Percentiles rank a stretch among this genome's conserved stretches.
These are phyloP conservation scores for Didymodactylos carnosus DNA, from an alignment of 2,888 invertebrate genomes.

Conservation along the genomic window DNA sequence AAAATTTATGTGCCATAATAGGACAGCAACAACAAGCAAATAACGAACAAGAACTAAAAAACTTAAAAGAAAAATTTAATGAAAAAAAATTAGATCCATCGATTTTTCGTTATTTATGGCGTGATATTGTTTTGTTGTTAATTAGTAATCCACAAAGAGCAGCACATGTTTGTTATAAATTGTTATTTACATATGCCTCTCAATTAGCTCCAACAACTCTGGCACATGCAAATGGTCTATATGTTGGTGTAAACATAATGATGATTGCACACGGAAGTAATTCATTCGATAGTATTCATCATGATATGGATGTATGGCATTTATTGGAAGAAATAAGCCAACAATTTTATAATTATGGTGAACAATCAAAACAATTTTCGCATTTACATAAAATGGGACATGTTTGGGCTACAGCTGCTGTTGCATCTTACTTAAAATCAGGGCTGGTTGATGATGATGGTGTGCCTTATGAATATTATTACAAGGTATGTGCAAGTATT, in stretches of 20 bases:
- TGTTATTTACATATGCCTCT: background rate
- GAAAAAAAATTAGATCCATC: background rate
- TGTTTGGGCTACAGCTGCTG: background rate
- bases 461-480: background rate
- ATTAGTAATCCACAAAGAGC: background rate
- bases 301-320: background rate
- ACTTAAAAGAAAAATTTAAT: background rate
- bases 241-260: background rate
- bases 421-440: background rate
- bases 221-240: background rate
- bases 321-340: background rate
- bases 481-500: background rate
- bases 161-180: background rate
- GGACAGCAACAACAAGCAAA: no score
- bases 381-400: background rate
- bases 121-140: background rate
- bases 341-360: background rate
- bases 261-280: background rate
- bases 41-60: no score
- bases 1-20: no score
- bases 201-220: background rate
- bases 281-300: background rate
- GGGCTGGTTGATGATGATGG: no score
- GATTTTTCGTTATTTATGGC: background rate
- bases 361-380: background rate